These are phyloP conservation scores for Microplitis deprimator DNA, from an alignment of 2,888 invertebrate genomes.

Conservation along the genomic window DNA sequence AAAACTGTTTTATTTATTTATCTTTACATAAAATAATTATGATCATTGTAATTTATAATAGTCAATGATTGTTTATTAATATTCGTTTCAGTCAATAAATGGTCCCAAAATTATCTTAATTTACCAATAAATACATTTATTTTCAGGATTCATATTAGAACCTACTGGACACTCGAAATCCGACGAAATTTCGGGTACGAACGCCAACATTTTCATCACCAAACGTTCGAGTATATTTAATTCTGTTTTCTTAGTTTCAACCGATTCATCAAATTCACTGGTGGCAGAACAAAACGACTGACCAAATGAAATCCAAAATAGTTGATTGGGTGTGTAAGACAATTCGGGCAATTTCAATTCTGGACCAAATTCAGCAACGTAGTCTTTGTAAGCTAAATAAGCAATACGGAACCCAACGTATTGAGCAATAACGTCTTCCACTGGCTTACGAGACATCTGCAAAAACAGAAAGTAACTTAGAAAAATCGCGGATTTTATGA, in stretches of 20 bases:
- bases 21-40: too few species aligned
- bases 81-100: background rate
- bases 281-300: background rate
- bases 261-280: background rate
- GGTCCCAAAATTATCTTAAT: background rate
- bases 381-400: background rate
- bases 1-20: too few species aligned
- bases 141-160: background rate
- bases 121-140: background rate
- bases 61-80: too few species aligned
- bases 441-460: background rate
- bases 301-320: background rate
- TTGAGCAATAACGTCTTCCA: background rate
- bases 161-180: background rate
- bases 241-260: background rate
- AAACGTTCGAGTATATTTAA: background rate
- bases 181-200: background rate
- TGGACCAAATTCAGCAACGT: background rate
- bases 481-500: background rate
- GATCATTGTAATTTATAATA: too few species aligned
- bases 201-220: background rate
- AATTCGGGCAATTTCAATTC: background rate
- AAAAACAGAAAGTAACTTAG: background rate
- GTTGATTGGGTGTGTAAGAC: background rate
- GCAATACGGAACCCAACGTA: background rate